Evolutionary conservation across 2,113 vertebrate genomes (phyloP).

Genomic region (Xerus inauris): DNA sequence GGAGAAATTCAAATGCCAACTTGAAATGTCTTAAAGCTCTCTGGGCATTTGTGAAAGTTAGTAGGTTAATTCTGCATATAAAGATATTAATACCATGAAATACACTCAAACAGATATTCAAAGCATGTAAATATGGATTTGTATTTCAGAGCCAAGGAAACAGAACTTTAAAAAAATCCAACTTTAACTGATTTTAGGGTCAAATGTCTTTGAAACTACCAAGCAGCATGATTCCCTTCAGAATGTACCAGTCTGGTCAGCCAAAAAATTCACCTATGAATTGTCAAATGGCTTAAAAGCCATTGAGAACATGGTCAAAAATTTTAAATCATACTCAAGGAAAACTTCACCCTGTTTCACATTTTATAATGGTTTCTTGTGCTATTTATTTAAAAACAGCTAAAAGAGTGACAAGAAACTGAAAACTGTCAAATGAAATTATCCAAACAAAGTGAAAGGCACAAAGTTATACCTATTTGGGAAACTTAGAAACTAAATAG

Average conservation of each 20-base stretch:
- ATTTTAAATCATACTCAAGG: slow-evolving; percentile 22
- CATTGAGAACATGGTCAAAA: background rate
- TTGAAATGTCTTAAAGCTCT: slow-evolving; percentile 16
- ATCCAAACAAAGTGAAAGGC: slow-evolving; percentile 23
- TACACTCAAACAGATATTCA: background rate
- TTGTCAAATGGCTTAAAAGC: slow-evolving; percentile 29
- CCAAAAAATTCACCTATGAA: slow-evolving; percentile 25
- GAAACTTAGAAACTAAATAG: slow-evolving; percentile 6
- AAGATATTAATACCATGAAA: slow-evolving; percentile 13
- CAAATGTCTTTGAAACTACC: slow-evolving; percentile 50
- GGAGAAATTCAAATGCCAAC: background rate
- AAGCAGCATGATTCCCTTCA: slow-evolving; percentile 25
- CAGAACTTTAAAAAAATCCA: background rate
- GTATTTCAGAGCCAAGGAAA: slow-evolving; percentile 47
- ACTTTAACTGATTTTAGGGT: slow-evolving; percentile 41
- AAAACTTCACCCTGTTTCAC: background rate
- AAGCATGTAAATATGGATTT: slow-evolving; percentile 46
- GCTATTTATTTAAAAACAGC: slow-evolving; percentile 38
- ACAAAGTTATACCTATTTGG: background rate
- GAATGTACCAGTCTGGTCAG: background rate
- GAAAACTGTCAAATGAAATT: slow-evolving; percentile 10
- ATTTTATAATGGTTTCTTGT: slow-evolving; percentile 46
- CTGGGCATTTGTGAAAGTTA: background rate
- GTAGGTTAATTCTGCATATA: background rate
- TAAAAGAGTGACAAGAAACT: background rate